Percentiles rank a stretch among this genome's conserved stretches.
Evolutionary conservation across 2,113 vertebrate genomes (phyloP).

Genomic region (Rhinolophus sinicus): DNA sequence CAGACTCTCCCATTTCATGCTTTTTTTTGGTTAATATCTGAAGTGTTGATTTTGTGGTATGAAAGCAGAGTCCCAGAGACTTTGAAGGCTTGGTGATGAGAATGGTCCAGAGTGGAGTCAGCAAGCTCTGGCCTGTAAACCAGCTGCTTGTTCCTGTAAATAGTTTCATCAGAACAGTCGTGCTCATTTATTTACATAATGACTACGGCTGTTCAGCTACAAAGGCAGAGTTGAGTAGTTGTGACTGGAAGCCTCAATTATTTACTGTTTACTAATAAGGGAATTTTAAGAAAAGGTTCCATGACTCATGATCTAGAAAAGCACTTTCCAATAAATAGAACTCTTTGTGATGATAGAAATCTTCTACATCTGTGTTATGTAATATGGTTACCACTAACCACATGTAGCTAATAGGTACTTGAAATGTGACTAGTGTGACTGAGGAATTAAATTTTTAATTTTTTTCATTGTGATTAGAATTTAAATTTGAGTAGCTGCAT

Average conservation of each 20-base stretch:
- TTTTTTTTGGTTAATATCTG: not conserved
- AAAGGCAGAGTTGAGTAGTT: not conserved
- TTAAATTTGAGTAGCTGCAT: not conserved
- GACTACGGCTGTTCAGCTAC: not conserved
- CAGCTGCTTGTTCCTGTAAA: not conserved
- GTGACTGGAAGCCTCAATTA: not conserved
- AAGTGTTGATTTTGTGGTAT: not conserved
- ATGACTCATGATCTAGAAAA: not conserved
- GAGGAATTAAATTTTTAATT: not conserved
- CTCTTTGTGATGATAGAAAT: not conserved
- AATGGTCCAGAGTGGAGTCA: not conserved
- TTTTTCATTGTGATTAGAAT: not conserved
- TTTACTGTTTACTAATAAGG: not conserved
- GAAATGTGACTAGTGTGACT: not conserved
- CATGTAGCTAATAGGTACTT: not conserved
- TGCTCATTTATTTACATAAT: not conserved
- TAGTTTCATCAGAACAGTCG: not conserved
- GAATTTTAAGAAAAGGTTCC: not conserved
- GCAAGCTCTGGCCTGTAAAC: not conserved
- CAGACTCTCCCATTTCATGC: not conserved
- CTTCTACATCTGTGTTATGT: not conserved
- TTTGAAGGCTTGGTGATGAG: not conserved
- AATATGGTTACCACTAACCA: not conserved
- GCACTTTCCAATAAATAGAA: not conserved
- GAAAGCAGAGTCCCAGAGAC: not conserved